Evolutionary conservation across 2,888 invertebrate species (phyloP).

Genomic region (Drosophila sordidapex): DNA sequence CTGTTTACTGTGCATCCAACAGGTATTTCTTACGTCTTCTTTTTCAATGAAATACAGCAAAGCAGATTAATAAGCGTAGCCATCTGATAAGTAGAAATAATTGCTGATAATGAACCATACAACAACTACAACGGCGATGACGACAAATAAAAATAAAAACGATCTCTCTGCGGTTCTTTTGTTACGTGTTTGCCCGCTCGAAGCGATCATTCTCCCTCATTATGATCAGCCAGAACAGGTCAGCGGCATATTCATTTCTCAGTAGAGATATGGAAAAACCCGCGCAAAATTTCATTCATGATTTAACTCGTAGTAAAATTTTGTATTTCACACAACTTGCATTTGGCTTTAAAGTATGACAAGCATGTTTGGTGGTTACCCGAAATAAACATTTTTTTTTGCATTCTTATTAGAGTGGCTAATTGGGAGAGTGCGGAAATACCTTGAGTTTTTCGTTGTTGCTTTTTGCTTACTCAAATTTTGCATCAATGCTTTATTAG

Average conservation of each 20-base stretch:
- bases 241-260: constrained; percentile 22
- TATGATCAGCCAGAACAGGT: constrained; percentile 4
- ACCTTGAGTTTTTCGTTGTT: neutral
- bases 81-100: constrained; percentile 25
- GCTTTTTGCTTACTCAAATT: too few relatives aligned
- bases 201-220: constrained; percentile 13
- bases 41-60: neutral
- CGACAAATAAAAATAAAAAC: neutral
- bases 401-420: neutral
- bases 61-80: constrained; percentile 1
- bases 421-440: constrained; percentile 7
- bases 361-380: constrained; percentile 35
- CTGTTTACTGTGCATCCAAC: too few relatives aligned
- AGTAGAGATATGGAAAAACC: constrained; percentile 9
- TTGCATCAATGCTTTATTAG: too few relatives aligned
- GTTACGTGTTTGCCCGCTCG: constrained; percentile 5
- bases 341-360: neutral
- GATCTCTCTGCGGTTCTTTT: constrained; percentile 3
- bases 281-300: constrained; percentile 19
- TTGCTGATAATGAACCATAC: constrained; percentile 17
- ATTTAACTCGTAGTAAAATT: constrained; percentile 8
- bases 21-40: too few relatives aligned
- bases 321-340: constrained; percentile 9
- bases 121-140: neutral
- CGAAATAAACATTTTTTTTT: constrained; percentile 12